Base-by-base conservation (phyloP, 2,888 invertebrate genomes). In the Ferrisia virgata region DNA sequence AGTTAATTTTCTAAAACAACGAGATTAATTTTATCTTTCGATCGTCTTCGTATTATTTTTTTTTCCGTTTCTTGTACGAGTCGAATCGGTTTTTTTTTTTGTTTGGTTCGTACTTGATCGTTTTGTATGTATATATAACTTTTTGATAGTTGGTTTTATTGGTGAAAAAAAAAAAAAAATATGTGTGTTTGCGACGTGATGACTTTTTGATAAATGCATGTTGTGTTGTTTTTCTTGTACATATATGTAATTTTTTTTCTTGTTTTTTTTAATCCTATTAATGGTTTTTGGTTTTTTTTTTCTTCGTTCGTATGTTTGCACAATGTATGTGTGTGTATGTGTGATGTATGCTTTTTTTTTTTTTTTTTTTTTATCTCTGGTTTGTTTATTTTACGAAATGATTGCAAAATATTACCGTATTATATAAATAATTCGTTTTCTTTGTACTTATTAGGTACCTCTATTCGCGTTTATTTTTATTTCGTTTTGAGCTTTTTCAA, bases 251-350 rank as follows among this genome's bases (percentile, higher is more conserved):
- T n/a, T n/a, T n/a, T n/a, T n/a, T n/a, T n/a, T n/a, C n/a, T n/a
- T n/a, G 5, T 64, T 64, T 28, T 25, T 64, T 64, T 28, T 64
- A 64, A 64, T 64, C 64, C 18, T 28, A 64, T 28, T 64, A 64
- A 64, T 64, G 64, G 64, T 64, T 64, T 47, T 58, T 58, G 58
- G 22, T 58, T 64, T 64, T 64, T 64, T 28, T 64, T 64, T 64
- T 64, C 18, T 64, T 64, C 11, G 22, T 28, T 64, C 28, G 28
- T 28, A 64, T 64, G 64, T 64, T 64, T 64, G 64, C 64, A 64
- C 64, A 28, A 28, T 1, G 64, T 64, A 28, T 28, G 15, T 58
- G 58, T 58, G 25, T 58, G 58, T 58, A 8, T 58, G 25, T 58
- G 64, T 64, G n/a, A n/a, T n/a, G 25, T 15, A 28, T 11, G 25